Evolutionary conservation across 2,113 vertebrate species (phyloP), one percentile per base, ranked within the genome.

Genomic region (Petromus typicus): DNA sequence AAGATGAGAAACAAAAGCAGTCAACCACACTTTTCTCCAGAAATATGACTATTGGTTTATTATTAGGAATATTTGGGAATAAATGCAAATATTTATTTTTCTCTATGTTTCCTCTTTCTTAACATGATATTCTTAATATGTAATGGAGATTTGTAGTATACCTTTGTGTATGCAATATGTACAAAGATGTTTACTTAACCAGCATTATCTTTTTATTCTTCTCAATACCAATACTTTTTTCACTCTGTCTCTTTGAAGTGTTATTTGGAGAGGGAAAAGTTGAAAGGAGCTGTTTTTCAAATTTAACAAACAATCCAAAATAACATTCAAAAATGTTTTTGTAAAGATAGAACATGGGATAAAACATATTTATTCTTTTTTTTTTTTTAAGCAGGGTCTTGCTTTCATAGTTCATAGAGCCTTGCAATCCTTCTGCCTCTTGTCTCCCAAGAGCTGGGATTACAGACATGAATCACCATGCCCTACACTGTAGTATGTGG

Each of bases 211-310:
- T 88, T 78, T 45, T 0, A 54, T 87, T 59, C 14, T 91, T 54
- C 73, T 83, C 48, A 81, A 27, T 83, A 48, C 40, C 40, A 91
- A 40, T 17, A 16, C 54, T 57, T 69, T 43, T 75, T 51, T 17
- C 8, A 7, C 4, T 79, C 81, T 16, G 0, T 86, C 23, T 67
- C 54, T 69, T 3, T 88, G 8, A 93, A 75, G 22, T 81, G 69
- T 79, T 86, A 92, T 82, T 95, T 90, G 76, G 37, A 73, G 80
- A 82, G 40, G 48, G 10, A 87, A 92, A 78, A 69, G 27, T 43
- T 81, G 73, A 93, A 93, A 86, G 37, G 82, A 30, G 1, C 22
- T 40, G 1, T 90, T 91, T 94, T 59, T 88, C 37, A 57, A 78
- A 76, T 71, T n/a, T 45, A 66, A n/a, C 43, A 69, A 10, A 67